Percentiles rank a stretch among this genome's conserved stretches.
Conservation (phyloP, 2,797 vertebrate genomes). For the Falco concolor region DNA sequence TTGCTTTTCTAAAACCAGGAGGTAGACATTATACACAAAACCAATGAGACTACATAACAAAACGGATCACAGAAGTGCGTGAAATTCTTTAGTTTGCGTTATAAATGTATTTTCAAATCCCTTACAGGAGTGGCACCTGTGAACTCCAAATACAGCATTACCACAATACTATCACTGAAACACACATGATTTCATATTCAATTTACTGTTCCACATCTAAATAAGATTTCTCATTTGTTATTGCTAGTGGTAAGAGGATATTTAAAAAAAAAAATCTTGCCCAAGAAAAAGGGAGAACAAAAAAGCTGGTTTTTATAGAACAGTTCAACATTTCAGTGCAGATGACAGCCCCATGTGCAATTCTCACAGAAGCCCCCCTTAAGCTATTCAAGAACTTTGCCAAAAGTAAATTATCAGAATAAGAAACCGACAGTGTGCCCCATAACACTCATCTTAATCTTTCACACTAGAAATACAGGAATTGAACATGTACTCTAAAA, state of each 20-base stretch:
- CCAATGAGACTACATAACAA: background rate
- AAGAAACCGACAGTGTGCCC: background rate
- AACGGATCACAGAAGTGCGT: fast-evolving
- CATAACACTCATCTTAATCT: background rate
- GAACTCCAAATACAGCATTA: background rate
- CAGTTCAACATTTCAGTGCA: background rate
- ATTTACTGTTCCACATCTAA: background rate
- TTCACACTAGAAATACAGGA: background rate
- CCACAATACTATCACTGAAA: background rate
- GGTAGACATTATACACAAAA: background rate
- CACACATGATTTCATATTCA: background rate
- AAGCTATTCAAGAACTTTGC: background rate
- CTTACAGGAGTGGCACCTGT: background rate
- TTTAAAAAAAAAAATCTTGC: background rate
- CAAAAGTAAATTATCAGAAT: background rate
- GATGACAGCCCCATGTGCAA: background rate
- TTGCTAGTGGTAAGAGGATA: background rate
- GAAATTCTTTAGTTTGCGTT: background rate
- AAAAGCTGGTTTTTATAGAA: background rate
- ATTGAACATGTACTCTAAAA: slow-evolving; percentile 54
- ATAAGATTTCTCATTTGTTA: background rate
- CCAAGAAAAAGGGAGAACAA: background rate
- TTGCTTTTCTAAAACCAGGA: background rate
- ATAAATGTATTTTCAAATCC: background rate
- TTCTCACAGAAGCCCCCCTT: background rate